These are phyloP conservation scores for Phoeniculus purpureus DNA, from an alignment of 2,797 vertebrate genomes.

Conservation along the genomic window DNA sequence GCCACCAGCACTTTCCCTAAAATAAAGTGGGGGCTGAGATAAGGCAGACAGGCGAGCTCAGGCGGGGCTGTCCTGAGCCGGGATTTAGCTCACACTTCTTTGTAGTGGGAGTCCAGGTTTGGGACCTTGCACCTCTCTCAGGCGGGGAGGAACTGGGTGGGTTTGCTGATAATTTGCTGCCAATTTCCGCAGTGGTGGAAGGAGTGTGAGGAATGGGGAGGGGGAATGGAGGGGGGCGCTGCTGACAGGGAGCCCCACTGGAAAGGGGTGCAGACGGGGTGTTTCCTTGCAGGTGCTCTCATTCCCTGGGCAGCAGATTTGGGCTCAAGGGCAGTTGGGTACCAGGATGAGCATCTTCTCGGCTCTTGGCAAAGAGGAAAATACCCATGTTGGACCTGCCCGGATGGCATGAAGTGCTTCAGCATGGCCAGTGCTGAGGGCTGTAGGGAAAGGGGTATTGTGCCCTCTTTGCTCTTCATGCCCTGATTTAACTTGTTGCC, in stretches of 20 bases:
- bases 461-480: not conserved
- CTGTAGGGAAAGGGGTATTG: not conserved
- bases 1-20: not conserved
- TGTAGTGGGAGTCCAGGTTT: not conserved
- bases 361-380: fast-evolving
- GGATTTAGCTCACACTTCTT: not conserved
- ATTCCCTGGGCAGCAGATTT: fast-evolving
- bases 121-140: not conserved
- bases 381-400: not conserved
- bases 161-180: slow-evolving; percentile 10
- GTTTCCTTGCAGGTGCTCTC: not conserved
- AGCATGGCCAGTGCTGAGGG: not conserved
- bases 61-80: not conserved
- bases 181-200: not conserved
- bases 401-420: fast-evolving
- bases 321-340: fast-evolving
- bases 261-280: not conserved
- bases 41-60: not conserved
- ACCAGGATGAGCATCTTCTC: not conserved
- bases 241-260: fast-evolving
- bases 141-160: not conserved
- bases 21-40: slow-evolving; percentile 20
- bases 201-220: not conserved
- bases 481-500: not conserved
- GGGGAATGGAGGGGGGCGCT: too few relatives aligned